These are phyloP conservation scores for Tenthredo amoena DNA, from an alignment of 2,888 invertebrate species.

Conservation along the genomic window DNA sequence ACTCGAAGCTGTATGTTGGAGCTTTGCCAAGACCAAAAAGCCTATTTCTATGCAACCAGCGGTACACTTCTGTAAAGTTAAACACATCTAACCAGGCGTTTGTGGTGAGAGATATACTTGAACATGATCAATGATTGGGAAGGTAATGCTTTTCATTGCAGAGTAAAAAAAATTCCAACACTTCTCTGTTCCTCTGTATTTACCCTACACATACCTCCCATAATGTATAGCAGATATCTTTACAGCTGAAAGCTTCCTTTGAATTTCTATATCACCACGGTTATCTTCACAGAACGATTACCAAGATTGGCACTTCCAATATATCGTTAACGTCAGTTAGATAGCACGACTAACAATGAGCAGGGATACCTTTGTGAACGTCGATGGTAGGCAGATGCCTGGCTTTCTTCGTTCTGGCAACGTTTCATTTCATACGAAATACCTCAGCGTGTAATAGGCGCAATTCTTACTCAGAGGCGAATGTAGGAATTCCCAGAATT, in stretches of 20 bases:
- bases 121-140: constrained; percentile 23
- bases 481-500: constrained; percentile 35
- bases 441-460: constrained; percentile 18
- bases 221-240: neutral
- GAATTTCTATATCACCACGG: neutral
- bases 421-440: constrained; percentile 42
- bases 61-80: constrained; percentile 11
- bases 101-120: neutral
- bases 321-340: constrained; percentile 41
- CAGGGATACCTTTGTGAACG: constrained; percentile 10
- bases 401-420: constrained; percentile 13
- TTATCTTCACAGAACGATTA: neutral
- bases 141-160: neutral
- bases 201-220: neutral
- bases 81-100: constrained; percentile 36
- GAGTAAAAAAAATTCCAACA: neutral
- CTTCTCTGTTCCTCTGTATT: neutral
- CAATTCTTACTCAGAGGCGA: constrained; percentile 21
- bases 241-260: constrained; percentile 1
- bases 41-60: constrained; percentile 47
- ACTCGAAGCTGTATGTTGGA: constrained; percentile 25
- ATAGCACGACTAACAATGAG: constrained; percentile 16
- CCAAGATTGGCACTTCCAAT: constrained; percentile 34
- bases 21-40: constrained; percentile 28
- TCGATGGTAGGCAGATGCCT: neutral